Base-by-base conservation (phyloP, 64 coral and sea anemone genomes). In the Trachythela sp. region DNA sequence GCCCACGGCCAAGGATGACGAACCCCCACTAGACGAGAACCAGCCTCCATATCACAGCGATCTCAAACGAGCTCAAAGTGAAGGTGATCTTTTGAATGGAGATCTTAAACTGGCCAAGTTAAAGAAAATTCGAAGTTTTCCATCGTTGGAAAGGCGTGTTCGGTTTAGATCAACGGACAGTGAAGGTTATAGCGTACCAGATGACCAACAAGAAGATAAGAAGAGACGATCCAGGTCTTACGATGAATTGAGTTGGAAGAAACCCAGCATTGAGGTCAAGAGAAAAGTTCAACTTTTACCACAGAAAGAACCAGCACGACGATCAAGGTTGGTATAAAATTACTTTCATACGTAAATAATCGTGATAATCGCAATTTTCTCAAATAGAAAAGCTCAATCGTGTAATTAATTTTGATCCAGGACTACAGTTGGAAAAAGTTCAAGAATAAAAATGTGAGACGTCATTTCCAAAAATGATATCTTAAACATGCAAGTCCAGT, bases 51-150 rank as follows among this genome's bases (percentile, higher is more conserved):
- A 64, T 64, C 56, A 64, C 20, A 64, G 56, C 24, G 56, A 64
- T 37, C 75, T 80, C 31, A 80, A 80, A 80, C 75, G 75, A 80
- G 75, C 37, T 39, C 75, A 80, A 30, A 80, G 75, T 35, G 75
- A 35, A 30, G 75, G 75, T 15, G 75, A 80, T 39, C 37, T 80
- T 10, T 14, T 80, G 37, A 36, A 80, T 8, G 75, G 75, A 37
- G 75, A 35, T 6, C 33, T 15, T 15, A 39, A 80, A 80, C 75
- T 80, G 20, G 26, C 56, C 56, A 64, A 64, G 56, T 64, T 64
- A 18, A 35, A 80, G 30, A 39, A 35, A 80, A 9, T 39, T 15
- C 75, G 37, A 80, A 39, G 75, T 37, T 37, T 39, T 13, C 34
- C 75, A 10, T 35, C 37, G 30, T 35, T 80, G 33, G 75, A 80